Percentiles rank a stretch among this genome's conserved stretches.
Conservation (phyloP, 1,140 invertebrate genomes). For the Platyscapa corneri region DNA sequence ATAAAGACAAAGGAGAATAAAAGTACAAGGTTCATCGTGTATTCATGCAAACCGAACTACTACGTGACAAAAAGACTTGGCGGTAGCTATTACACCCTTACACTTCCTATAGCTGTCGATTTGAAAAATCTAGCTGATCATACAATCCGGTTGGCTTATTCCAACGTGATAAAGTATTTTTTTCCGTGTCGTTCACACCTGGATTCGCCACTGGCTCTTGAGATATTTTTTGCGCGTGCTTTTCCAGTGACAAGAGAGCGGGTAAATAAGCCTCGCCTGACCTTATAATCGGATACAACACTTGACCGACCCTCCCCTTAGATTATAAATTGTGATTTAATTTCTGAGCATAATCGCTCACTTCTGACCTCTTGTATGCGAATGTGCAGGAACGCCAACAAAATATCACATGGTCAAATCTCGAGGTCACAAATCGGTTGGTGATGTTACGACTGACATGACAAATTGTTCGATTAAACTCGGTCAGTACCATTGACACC, state of each 20-base stretch:
- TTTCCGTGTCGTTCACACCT: constrained; percentile 30
- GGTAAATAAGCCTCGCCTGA: neutral
- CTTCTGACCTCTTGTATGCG: neutral
- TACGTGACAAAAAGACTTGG: neutral
- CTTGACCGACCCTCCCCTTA: neutral
- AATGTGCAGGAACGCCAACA: neutral
- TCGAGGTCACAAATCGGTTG: constrained; percentile 9
- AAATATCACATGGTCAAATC: neutral
- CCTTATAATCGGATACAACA: constrained; percentile 2
- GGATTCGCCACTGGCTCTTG: neutral
- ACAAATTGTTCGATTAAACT: constrained; percentile 14
- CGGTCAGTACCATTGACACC: neutral
- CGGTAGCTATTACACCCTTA: neutral
- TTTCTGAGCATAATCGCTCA: constrained; percentile 23
- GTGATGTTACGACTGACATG: neutral
- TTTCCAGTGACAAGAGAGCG: neutral
- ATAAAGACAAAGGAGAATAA: neutral
- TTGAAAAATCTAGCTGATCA: neutral
- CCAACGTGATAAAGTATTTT: constrained; percentile 32
- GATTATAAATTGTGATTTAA: constrained; percentile 46
- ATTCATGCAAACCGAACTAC: neutral
- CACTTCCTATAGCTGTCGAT: neutral
- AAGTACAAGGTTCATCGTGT: neutral
- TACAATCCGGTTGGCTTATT: neutral
- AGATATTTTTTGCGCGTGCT: constrained; percentile 14